Evolutionary conservation across 2,113 vertebrate genomes (phyloP), one percentile per base, ranked within the genome.

Genomic region (Geococcyx californianus): DNA sequence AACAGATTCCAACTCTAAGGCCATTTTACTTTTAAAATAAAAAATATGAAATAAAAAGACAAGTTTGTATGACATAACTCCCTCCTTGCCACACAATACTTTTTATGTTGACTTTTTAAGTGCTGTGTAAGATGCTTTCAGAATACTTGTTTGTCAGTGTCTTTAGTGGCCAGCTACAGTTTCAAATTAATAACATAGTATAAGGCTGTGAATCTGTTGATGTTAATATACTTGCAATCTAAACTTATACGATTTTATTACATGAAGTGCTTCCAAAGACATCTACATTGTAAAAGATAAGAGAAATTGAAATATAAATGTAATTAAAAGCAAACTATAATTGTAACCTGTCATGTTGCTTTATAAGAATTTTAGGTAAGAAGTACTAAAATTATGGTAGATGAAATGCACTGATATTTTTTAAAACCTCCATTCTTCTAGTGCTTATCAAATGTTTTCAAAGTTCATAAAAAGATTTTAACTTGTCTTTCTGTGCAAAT

Each of bases 11-110:
- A 74, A 74, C n/a, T 73, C 24, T 42, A 83, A 83, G 26, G 3
- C 29, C 7, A 11, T 63, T 87, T 59, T 44, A 68, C 18, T 29
- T 82, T 29, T 45, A 63, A 24, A 11, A 8, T 78, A 42, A 74
- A 38, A 70, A 59, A 11, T 75, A 25, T 0, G 1, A 28, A 52
- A n/a, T 73, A n/a, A n/a, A n/a, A n/a, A 88, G 45, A 69, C 28
- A 6, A 52, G 4, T 69, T 77, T 1, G 4, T 85, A 7, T 6
- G 49, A 7, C 10, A 1, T 55, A 66, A 6, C 17, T 70, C 49
- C 7, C 15, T 6, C 21, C 14, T 63, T 5, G 1, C n/a, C 6
- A 10, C 24, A 9, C 4, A 7, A 73, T 16, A 18, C 6, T 3
- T 36, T 70, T 82, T 62, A 49, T 24, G 19, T 47, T 78, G 36